Percentiles rank a stretch among this genome's conserved stretches.
phyloP scores from a whole-genome alignment of 35 echinoderm and acorn worm genomes.

The Ptychodera flava region DNA sequence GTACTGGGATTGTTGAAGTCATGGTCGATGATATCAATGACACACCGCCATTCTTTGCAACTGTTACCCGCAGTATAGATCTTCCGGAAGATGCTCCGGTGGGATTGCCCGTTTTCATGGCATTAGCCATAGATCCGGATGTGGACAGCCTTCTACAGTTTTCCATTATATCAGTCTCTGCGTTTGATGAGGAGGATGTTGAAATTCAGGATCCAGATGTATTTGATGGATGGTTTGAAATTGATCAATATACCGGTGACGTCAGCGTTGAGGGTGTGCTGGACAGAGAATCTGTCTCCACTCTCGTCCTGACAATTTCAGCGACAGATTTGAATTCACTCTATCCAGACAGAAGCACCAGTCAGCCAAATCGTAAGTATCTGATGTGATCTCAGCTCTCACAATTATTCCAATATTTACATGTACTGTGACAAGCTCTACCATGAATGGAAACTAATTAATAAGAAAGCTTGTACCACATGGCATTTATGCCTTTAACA shows the following conservation, averaged over 20 bases:
- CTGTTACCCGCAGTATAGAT: neutral
- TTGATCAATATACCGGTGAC: slow-evolving; percentile 54
- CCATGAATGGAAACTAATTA: no score
- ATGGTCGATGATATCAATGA: neutral
- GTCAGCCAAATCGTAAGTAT: neutral
- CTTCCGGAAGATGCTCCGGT: neutral
- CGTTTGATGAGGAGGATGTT: neutral
- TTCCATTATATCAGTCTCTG: neutral
- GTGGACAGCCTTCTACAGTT: neutral
- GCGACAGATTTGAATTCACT: slow-evolving; percentile 23
- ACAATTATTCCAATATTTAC: no score
- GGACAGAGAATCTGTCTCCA: slow-evolving; percentile 60
- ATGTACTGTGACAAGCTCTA: no score
- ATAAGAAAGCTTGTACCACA: no score
- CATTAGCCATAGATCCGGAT: neutral
- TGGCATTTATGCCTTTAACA: no score
- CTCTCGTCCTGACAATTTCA: slow-evolving; percentile 52
- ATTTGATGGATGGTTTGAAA: slow-evolving; percentile 58
- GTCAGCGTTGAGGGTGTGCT: slow-evolving; percentile 40
- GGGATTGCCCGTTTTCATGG: neutral
- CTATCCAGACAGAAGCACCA: neutral
- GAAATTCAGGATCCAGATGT: neutral
- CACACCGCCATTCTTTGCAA: neutral
- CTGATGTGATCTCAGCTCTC: no score
- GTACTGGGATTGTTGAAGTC: neutral